Evolutionary conservation across 2,888 invertebrate species (phyloP), one percentile per base, ranked within the genome.

Genomic region (Apamea sordens): DNA sequence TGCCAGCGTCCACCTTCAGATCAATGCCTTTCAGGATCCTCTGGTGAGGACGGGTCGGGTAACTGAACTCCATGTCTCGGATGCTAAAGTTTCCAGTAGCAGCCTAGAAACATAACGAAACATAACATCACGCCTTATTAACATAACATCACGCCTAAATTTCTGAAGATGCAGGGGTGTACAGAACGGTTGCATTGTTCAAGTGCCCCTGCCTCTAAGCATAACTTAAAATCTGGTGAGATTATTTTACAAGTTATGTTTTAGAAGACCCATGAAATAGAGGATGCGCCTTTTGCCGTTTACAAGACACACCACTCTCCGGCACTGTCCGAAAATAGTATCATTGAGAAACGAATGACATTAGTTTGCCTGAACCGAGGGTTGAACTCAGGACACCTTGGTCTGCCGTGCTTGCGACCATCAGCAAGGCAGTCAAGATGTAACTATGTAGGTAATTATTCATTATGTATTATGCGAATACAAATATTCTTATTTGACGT

Each of bases 11-110:
- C 88, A 82, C 97, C 97, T 94, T 97, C 95, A 87, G 98, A 92
- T 98, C 97, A 53, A 98, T 93, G 21, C 98, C 98, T 88, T 97
- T 97, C 11, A 99, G 96, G 6, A 99, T 97, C 72, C 97, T 97
- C 47, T 97, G 97, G 86, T 98, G 97, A 15, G 98, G 97, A 36
- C 99, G 97, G 0, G 98, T 98, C 0, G 99, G 99, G 93, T 99
- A 99, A 86, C 97, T 97, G 94, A 99, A 99, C 89, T 98, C 97
- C 0, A 98, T 97, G 76, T 98, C 97, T 75, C 97, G 97, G 86
- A 98, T 97, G 69, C 96, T 96, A 84, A 98, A 98, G 77, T 97
- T 97, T 0, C 98, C 98, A 47, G 97, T 96, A 1, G 97, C 96
- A 82, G 96, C 94, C 97, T 98, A 88, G 18, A 86, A 80, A 32